Evolutionary conservation across 23 tunicate species (phyloP).

Genomic region (Botrylloides violaceus): DNA sequence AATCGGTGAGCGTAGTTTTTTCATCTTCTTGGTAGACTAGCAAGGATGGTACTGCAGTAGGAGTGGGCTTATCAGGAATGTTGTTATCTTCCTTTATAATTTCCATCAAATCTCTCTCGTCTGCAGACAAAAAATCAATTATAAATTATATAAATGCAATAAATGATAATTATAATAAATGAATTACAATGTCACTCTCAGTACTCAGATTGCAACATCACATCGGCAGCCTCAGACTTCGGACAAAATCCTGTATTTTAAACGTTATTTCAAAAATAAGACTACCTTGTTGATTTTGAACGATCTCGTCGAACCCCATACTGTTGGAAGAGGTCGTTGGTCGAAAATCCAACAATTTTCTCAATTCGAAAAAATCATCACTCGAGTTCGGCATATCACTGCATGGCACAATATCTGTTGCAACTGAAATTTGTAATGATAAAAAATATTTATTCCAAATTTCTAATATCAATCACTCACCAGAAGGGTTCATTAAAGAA

Average conservation of each 20-base stretch:
- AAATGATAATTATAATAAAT: too few relatives aligned
- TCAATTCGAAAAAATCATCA: conserved; percentile 3
- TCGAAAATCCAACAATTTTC: background rate
- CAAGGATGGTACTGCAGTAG: background rate
- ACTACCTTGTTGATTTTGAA: conserved; percentile 6
- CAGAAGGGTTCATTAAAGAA: conserved; percentile 7
- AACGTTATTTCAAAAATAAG: too few relatives aligned
- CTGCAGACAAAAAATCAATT: background rate
- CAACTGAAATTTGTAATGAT: too few relatives aligned
- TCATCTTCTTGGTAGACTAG: background rate
- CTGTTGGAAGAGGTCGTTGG: background rate
- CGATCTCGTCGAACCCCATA: background rate
- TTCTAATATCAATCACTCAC: too few relatives aligned
- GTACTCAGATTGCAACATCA: too few relatives aligned
- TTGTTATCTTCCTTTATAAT: conserved; percentile 11
- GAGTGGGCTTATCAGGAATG: background rate
- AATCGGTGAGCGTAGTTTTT: background rate
- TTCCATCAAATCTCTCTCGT: conserved; percentile 8
- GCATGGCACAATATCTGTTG: too few relatives aligned
- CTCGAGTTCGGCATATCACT: background rate
- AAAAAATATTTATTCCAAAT: too few relatives aligned
- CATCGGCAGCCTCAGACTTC: too few relatives aligned
- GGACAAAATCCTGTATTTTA: too few relatives aligned
- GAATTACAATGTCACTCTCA: too few relatives aligned
- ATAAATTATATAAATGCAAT: too few relatives aligned